Evolutionary conservation across 2,888 invertebrate genomes (phyloP).

Genomic region (Yponomeuta sedellus): DNA sequence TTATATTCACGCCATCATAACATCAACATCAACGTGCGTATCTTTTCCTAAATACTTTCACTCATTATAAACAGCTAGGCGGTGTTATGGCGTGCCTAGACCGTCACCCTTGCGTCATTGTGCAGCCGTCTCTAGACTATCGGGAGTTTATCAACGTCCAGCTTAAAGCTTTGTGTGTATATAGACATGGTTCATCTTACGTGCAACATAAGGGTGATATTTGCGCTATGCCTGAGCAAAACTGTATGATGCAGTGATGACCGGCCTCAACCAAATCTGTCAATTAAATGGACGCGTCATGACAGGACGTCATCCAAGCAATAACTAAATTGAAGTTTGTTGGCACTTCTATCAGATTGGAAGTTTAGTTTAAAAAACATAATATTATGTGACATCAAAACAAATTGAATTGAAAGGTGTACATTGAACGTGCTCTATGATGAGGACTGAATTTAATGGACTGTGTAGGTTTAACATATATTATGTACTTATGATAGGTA

Average conservation of each 20-base stretch:
- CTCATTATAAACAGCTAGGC: not conserved
- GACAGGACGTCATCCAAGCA: too few relatives aligned
- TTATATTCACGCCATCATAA: too few relatives aligned
- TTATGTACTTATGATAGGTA: too few relatives aligned
- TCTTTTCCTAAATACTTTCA: not conserved
- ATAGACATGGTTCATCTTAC: not conserved
- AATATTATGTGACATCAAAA: not conserved
- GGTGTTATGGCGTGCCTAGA: not conserved
- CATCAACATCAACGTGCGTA: too few relatives aligned
- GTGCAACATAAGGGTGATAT: not conserved
- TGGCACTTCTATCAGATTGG: not conserved
- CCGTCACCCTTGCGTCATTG: not conserved
- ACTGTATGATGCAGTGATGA: too few relatives aligned
- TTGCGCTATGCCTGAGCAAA: too few relatives aligned
- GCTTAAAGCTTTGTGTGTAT: not conserved
- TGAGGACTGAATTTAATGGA: not conserved
- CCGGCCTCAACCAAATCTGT: not conserved
- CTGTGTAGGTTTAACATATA: too few relatives aligned
- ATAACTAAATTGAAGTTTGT: not conserved
- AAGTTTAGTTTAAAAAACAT: not conserved
- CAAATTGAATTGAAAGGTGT: not conserved
- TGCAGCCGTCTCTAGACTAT: not conserved
- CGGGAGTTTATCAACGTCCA: not conserved
- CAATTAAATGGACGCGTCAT: not conserved
- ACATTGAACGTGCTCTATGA: not conserved